Evolutionary conservation across 2,113 vertebrate genomes (phyloP).

Genomic region (Casuarius casuarius): DNA sequence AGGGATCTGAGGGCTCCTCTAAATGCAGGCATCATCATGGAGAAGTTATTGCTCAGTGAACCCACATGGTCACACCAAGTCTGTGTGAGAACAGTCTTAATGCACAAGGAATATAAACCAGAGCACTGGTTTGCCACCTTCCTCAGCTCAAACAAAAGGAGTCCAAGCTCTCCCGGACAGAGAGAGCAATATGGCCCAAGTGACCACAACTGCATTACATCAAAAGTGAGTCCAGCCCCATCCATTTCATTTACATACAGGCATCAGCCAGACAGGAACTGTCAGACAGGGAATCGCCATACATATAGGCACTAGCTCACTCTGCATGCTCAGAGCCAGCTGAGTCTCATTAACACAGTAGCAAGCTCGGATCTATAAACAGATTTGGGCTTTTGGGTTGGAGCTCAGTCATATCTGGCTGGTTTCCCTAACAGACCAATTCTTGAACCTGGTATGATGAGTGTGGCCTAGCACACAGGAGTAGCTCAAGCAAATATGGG

Average conservation of each 20-base stretch:
- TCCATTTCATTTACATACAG: not conserved
- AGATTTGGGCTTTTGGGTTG: not conserved
- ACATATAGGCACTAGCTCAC: not conserved
- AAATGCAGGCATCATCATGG: not conserved
- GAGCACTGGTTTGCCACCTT: not conserved
- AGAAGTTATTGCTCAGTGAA: not conserved
- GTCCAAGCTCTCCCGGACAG: accelerated
- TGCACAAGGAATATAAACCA: not conserved
- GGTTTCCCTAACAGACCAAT: not conserved
- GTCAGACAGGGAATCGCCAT: not conserved
- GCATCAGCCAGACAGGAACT: not conserved
- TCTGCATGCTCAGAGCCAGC: not conserved
- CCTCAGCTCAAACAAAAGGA: not conserved
- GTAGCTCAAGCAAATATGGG: not conserved
- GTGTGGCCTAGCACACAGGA: not conserved
- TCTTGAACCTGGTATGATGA: not conserved
- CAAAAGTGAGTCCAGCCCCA: not conserved
- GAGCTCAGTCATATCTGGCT: not conserved
- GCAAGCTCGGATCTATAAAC: not conserved
- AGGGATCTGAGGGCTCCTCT: not conserved
- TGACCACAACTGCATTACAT: not conserved
- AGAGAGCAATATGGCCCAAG: not conserved
- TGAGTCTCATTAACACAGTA: not conserved
- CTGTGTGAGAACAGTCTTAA: not conserved
- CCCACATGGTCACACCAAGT: not conserved